These are phyloP conservation scores for Atlantisia rogersi DNA, from an alignment of 2,113 vertebrate species.

Conservation along the genomic window DNA sequence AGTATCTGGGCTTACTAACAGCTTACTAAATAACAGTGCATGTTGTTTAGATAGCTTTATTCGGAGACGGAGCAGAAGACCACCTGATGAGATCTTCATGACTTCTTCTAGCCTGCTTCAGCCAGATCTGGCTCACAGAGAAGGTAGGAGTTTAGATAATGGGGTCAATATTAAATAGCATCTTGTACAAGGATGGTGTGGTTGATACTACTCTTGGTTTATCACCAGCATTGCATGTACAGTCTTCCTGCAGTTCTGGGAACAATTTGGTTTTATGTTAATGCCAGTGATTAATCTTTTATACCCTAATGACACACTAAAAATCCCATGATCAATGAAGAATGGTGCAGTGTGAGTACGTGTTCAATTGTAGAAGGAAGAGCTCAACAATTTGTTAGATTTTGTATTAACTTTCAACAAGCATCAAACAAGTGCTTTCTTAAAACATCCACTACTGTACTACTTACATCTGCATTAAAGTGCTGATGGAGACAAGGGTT, in stretches of 20 bases:
- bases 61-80: not conserved
- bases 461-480: not conserved
- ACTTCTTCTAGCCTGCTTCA: not conserved
- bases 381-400: not conserved
- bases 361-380: not conserved
- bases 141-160: not conserved
- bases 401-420: not conserved
- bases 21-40: not conserved
- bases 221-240: not conserved
- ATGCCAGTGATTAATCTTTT: not conserved
- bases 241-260: not conserved
- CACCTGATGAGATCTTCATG: not conserved
- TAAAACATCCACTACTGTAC: not conserved
- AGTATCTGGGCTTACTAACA: not conserved
- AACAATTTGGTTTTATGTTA: not conserved
- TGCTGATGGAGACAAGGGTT: not conserved
- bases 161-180: not conserved
- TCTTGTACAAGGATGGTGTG: not conserved
- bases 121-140: not conserved
- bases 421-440: not conserved
- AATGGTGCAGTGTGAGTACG: not conserved
- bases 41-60: slow-evolving; percentile 12
- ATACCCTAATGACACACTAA: not conserved
- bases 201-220: not conserved
- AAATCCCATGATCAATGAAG: not conserved